phyloP scores from a whole-genome alignment of 2,797 vertebrate species.

The Protosalanx chinensis region DNA sequence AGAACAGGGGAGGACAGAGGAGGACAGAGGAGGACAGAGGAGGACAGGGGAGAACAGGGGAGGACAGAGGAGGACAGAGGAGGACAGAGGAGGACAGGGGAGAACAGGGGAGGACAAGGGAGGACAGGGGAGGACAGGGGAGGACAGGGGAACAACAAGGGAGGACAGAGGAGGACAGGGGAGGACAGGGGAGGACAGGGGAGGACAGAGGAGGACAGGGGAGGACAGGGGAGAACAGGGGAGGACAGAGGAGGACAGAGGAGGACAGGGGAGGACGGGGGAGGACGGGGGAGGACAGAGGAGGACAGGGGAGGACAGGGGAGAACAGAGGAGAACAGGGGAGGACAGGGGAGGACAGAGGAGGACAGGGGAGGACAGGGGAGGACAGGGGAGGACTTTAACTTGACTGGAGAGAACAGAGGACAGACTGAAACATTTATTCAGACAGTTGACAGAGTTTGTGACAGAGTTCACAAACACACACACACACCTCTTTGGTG shows the following conservation, averaged over 20 bases:
- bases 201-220: conserved; percentile 24
- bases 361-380: conserved; percentile 31
- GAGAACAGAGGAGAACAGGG: too few species aligned
- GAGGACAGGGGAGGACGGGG: too few species aligned
- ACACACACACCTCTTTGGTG: conserved; percentile 29
- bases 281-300: too few species aligned
- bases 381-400: background rate
- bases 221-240: too few species aligned
- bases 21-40: conserved; percentile 9
- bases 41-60: too few species aligned
- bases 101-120: conserved; percentile 5
- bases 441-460: conserved; percentile 1
- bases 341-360: too few species aligned
- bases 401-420: background rate
- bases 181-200: conserved; percentile 17
- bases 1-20: too few species aligned
- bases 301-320: too few species aligned
- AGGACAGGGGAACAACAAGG: conserved; percentile 39
- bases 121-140: conserved; percentile 26
- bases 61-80: conserved; percentile 9
- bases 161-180: conserved; percentile 31
- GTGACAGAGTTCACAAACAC: background rate
- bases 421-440: background rate
- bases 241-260: too few species aligned
- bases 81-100: conserved; percentile 32